phyloP scores from a whole-genome alignment of 2,888 invertebrate species.

The Apamea monoglypha region DNA sequence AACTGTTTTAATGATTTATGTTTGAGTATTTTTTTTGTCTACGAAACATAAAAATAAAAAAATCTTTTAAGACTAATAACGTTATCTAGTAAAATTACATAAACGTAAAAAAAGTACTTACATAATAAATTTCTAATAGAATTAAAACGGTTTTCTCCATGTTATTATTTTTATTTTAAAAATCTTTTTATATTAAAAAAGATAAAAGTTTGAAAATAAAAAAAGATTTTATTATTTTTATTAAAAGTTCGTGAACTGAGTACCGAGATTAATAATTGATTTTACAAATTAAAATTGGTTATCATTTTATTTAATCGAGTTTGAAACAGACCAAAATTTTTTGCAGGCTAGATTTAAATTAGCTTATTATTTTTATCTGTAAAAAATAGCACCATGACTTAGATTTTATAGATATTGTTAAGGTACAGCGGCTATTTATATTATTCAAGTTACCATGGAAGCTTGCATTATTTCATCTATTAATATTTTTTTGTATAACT shows the following conservation, averaged over 20 bases:
- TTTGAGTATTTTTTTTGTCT: neutral
- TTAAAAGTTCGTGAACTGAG: conserved; percentile 55
- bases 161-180: neutral
- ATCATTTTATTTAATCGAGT: conserved; percentile 33
- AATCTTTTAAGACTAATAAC: neutral
- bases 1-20: neutral
- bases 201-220: neutral
- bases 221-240: conserved; percentile 12
- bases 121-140: conserved; percentile 19
- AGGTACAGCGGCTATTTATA: conserved; percentile 50
- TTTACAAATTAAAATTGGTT: conserved; percentile 34
- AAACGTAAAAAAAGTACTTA: neutral
- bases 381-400: conserved; percentile 63
- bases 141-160: conserved; percentile 8
- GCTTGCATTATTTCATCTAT: conserved; percentile 1
- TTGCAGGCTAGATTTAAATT: conserved; percentile 51
- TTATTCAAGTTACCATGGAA: conserved; percentile 40
- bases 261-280: conserved; percentile 47
- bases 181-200: conserved; percentile 22
- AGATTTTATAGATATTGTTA: conserved; percentile 58
- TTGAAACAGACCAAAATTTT: conserved; percentile 61
- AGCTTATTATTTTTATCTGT: conserved; percentile 58
- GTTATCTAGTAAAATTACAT: conserved; percentile 12
- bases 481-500: neutral
- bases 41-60: neutral